Evolutionary conservation across 2,888 invertebrate species (phyloP), one percentile per base, ranked within the genome.

Genomic region (Lasioglossum calceatum): DNA sequence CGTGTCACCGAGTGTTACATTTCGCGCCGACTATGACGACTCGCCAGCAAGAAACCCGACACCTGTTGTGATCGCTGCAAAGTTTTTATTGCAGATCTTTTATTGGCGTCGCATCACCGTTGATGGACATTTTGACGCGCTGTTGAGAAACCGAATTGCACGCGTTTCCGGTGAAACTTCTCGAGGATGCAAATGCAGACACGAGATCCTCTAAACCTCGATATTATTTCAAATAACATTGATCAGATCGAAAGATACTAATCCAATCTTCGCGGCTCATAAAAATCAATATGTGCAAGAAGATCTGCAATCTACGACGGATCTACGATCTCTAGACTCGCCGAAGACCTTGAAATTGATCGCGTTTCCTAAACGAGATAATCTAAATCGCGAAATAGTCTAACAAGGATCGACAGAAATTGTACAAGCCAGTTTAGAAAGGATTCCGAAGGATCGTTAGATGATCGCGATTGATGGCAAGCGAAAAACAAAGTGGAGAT

Each of bases 131-230:
- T 23, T 36, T 8, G 67, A 67, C 32, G 36, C 23, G 67, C 67
- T 4, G 8, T 23, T 4, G 7, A 64, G 7, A 64, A 64, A n/a
- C 64, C 32, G 27, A 32, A 16, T 27, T 61, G 27, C 14, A n/a
- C 16, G 64, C 27, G n/a, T 16, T 32, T 64, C 64, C 64, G 64
- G 64, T 64, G 64, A 64, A 64, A 64, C 64, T 64, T 64, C 32
- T 64, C 64, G 32, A 64, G 27, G 32, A 14, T 64, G 32, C 32
- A 64, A 64, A 27, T 7, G 16, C 32, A 32, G 16, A 7, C 14
- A 32, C 14, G 32, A 32, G n/a, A 54, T 23, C 23, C n/a, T 54
- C 23, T 54, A n/a, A 54, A 54, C 54, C 54, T 54, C 54, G 54
- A 54, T n/a, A n/a, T n/a, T 54, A n/a, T 10, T n/a, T n/a, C 3